Percentiles rank a stretch among this genome's conserved stretches.
Conservation (phyloP, 2,888 invertebrate genomes). For the Hypena proboscidalis region DNA sequence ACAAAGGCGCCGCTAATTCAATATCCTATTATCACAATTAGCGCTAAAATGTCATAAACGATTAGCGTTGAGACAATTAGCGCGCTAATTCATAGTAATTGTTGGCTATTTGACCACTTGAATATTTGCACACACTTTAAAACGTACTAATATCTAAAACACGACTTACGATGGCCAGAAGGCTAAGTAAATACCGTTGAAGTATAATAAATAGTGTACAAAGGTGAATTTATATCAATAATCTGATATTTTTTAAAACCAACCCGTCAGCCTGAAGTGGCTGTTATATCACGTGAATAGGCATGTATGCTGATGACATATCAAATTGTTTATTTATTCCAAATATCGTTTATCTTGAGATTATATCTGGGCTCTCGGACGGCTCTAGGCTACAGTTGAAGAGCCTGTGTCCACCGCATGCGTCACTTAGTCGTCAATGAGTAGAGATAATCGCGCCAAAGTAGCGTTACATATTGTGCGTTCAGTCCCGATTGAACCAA, state of each 20-base stretch:
- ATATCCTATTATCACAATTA: conserved; percentile 27
- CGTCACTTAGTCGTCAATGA: too few relatives aligned
- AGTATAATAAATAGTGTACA: conserved; percentile 15
- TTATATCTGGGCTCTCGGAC: background rate
- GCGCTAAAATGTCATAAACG: conserved; percentile 26
- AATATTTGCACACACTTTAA: conserved; percentile 8
- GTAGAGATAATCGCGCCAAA: too few relatives aligned
- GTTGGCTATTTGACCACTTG: conserved; percentile 18
- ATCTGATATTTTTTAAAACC: conserved; percentile 39
- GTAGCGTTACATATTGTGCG: too few relatives aligned
- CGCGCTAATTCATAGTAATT: conserved; percentile 38
- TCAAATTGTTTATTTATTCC: conserved; percentile 22
- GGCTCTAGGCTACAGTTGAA: too few relatives aligned
- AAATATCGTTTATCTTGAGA: conserved; percentile 1
- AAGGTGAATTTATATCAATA: conserved; percentile 18
- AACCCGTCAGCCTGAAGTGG: conserved; percentile 46
- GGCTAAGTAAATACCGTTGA: conserved; percentile 5
- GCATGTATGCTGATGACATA: conserved; percentile 22
- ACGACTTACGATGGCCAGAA: conserved; percentile 2
- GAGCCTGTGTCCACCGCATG: too few relatives aligned
- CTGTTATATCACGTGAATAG: conserved; percentile 43
- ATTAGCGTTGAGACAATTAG: conserved; percentile 33
- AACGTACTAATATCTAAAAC: conserved; percentile 13
- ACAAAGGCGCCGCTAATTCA: background rate
- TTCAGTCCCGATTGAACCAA: too few relatives aligned